A percentile compares a stretch with the other conserved stretches of the same genome.
These are phyloP conservation scores for Stramonita haemastoma DNA, from an alignment of 2,888 invertebrate species.

Conservation along the genomic window DNA sequence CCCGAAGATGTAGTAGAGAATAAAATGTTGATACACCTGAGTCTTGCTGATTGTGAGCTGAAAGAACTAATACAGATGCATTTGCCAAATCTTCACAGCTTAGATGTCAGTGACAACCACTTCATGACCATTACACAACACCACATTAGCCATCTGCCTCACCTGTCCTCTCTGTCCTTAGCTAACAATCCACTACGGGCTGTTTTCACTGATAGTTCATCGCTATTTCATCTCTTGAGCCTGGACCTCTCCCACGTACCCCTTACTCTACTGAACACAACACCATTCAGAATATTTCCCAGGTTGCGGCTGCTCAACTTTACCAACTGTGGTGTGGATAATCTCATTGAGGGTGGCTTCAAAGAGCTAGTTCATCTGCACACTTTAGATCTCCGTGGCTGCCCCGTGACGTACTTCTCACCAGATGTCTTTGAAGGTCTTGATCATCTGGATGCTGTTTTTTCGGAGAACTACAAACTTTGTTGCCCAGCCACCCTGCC, in stretches of 20 bases:
- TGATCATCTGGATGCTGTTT: background rate
- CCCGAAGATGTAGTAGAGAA: background rate
- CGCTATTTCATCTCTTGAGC: background rate
- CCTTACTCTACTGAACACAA: background rate
- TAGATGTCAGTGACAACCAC: background rate
- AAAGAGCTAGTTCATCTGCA: background rate
- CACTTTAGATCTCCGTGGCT: constrained; percentile 16
- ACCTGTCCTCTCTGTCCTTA: background rate
- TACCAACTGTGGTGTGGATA: background rate
- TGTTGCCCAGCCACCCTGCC: constrained; percentile 21
- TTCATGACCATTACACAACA: background rate
- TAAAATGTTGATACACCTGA: background rate
- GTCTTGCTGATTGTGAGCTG: background rate
- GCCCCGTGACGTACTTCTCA: constrained; percentile 19
- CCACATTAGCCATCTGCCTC: background rate
- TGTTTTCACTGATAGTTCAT: background rate
- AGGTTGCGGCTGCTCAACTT: background rate
- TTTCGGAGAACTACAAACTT: constrained; percentile 25
- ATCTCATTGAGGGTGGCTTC: background rate
- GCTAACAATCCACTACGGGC: background rate
- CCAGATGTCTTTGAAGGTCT: background rate
- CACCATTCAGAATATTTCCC: background rate
- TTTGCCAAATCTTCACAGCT: background rate
- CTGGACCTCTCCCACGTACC: background rate
- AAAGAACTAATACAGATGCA: background rate